phyloP scores from a whole-genome alignment of 2,888 invertebrate genomes.

The Blastobasis lacticolella region DNA sequence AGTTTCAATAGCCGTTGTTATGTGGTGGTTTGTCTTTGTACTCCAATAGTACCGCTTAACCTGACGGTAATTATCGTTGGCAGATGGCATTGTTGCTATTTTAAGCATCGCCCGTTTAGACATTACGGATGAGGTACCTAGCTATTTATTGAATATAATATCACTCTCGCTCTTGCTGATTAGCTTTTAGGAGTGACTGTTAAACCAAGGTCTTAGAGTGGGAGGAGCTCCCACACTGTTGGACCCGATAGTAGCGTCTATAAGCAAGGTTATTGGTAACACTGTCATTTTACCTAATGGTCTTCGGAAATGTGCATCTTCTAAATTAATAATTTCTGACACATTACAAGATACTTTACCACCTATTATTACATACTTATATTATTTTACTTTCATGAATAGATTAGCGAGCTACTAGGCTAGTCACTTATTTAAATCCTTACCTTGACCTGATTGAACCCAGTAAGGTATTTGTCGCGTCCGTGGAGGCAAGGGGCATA shows the following conservation, averaged over 20 bases:
- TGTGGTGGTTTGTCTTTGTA: background rate
- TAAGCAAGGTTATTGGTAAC: conserved; percentile 30
- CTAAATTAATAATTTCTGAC: no score
- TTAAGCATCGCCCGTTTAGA: background rate
- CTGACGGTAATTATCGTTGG: background rate
- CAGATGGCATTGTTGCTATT: conserved; percentile 2
- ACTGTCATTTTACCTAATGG: conserved; percentile 6
- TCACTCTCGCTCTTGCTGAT: conserved; percentile 5
- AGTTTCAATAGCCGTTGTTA: conserved; percentile 7
- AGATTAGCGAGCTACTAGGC: no score
- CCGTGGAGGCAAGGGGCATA: conserved; percentile 33
- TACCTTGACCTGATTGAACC: conserved; percentile 41
- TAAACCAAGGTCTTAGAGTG: conserved; percentile 21
- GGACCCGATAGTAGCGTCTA: conserved; percentile 21
- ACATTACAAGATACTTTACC: no score
- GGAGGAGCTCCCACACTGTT: conserved; percentile 32
- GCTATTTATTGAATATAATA: conserved; percentile 1
- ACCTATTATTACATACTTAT: no score
- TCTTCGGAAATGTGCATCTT: no score
- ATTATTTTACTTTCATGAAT: no score
- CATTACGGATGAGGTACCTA: background rate
- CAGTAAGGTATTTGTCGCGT: conserved; percentile 42
- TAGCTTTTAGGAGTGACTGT: conserved; percentile 17
- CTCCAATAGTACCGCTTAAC: background rate
- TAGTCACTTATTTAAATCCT: no score